A percentile compares a stretch with the other conserved stretches of the same genome.
Conservation (phyloP, 1,140 invertebrate species). For the Microplitis demolitor region DNA sequence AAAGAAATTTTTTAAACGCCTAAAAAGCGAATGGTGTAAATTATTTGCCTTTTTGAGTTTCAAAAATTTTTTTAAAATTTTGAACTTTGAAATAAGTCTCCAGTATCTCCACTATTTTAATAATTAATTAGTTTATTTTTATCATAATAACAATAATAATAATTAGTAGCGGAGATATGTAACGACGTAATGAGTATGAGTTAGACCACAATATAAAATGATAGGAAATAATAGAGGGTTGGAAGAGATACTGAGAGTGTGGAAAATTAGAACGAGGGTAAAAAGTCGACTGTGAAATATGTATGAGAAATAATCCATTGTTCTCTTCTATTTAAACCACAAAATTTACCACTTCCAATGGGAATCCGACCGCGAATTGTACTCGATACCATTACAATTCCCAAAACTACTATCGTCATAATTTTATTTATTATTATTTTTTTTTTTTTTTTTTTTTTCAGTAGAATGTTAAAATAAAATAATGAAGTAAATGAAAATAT, state of each 20-base stretch:
- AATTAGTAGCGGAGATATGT: neutral
- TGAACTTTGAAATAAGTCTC: too few species aligned
- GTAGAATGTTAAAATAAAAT: neutral
- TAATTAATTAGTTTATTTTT: too few species aligned
- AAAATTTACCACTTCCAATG: neutral
- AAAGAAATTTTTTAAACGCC: too few species aligned
- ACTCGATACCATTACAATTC: neutral
- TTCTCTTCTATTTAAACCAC: neutral
- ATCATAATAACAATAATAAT: too few species aligned
- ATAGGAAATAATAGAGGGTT: too few species aligned
- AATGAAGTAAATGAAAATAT: too few species aligned
- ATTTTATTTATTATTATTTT: neutral
- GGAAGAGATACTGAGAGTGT: neutral
- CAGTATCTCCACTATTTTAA: too few species aligned
- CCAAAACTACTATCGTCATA: neutral
- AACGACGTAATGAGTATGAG: too few species aligned
- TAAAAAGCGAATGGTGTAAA: too few species aligned
- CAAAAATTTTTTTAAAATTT: too few species aligned
- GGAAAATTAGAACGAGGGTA: neutral
- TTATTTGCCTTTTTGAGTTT: too few species aligned
- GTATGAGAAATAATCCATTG: neutral
- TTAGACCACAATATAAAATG: too few species aligned
- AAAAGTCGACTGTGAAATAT: neutral
- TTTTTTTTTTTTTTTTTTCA: neutral
- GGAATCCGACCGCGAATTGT: neutral